A percentile compares a stretch with the other conserved stretches of the same genome.
Evolutionary conservation across 2,113 vertebrate genomes (phyloP).

Genomic region (Colinus virginianus): DNA sequence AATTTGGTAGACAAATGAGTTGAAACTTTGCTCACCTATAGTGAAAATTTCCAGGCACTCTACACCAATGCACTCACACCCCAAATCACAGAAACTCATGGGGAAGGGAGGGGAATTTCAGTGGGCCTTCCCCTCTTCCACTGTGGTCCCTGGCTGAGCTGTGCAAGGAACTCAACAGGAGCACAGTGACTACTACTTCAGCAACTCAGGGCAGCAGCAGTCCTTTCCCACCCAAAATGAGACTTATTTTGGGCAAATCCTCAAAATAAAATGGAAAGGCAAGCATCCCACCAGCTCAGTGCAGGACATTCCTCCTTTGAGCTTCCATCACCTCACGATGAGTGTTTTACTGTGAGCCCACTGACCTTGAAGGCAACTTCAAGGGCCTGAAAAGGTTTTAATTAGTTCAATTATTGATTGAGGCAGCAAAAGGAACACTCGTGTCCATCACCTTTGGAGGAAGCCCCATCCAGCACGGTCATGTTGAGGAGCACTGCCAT

Average conservation of each 20-base stretch:
- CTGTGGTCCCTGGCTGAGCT: constrained; percentile 18
- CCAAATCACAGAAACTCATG: constrained; percentile 64
- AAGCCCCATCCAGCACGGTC: background rate
- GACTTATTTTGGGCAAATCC: background rate
- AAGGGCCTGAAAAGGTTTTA: background rate
- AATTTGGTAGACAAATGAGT: constrained; percentile 58
- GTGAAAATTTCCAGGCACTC: constrained; percentile 73
- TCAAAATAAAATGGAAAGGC: background rate
- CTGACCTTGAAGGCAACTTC: fast-evolving
- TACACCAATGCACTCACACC: constrained; percentile 45
- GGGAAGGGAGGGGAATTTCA: constrained; percentile 71
- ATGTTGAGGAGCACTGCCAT: background rate
- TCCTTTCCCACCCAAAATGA: background rate
- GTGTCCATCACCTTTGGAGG: background rate
- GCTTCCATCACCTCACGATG: background rate
- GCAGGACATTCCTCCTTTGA: background rate
- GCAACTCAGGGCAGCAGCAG: background rate
- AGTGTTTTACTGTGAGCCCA: background rate
- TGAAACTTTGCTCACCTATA: constrained; percentile 66
- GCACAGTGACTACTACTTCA: constrained; percentile 6
- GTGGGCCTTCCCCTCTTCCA: constrained; percentile 71
- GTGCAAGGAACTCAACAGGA: background rate
- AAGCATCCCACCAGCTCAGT: background rate
- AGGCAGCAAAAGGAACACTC: background rate
- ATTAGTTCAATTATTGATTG: background rate